Percentiles rank a stretch among this genome's conserved stretches.
Conservation (phyloP, 2,113 vertebrate species). For the Odontophorus gujanensis region DNA sequence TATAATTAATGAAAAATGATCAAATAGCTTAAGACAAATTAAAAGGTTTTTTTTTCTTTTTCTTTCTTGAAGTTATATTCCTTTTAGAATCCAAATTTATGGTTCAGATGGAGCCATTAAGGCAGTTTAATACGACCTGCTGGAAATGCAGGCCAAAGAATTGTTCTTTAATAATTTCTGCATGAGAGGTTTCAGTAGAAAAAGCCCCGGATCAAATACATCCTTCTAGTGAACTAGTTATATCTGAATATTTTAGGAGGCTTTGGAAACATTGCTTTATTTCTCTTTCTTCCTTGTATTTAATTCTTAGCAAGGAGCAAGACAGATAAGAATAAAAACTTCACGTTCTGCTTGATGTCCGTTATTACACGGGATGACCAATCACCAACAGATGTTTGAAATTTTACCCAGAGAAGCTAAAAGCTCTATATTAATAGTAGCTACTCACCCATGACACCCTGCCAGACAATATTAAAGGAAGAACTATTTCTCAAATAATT, state of each 20-base stretch:
- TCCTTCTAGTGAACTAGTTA: neutral
- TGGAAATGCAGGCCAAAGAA: neutral
- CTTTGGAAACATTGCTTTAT: neutral
- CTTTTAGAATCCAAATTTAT: neutral
- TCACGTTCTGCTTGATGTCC: neutral
- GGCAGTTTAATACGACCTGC: neutral
- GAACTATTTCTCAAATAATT: slow-evolving; percentile 14
- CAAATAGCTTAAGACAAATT: neutral
- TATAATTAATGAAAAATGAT: neutral
- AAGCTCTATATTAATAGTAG: neutral
- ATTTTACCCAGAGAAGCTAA: neutral
- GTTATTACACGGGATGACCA: neutral
- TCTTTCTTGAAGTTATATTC: neutral
- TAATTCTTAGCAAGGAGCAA: neutral
- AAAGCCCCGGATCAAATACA: neutral
- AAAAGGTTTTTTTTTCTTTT: neutral
- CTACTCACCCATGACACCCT: neutral
- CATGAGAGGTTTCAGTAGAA: neutral
- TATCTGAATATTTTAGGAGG: neutral
- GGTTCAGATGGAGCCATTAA: neutral
- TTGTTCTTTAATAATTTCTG: neutral
- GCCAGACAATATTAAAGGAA: neutral
- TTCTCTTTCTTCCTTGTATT: neutral
- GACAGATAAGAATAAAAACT: neutral
- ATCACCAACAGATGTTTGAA: neutral